A percentile compares a stretch with the other conserved stretches of the same genome.
Evolutionary conservation across 2,113 vertebrate species (phyloP).

Genomic region (Varanus salvator): DNA sequence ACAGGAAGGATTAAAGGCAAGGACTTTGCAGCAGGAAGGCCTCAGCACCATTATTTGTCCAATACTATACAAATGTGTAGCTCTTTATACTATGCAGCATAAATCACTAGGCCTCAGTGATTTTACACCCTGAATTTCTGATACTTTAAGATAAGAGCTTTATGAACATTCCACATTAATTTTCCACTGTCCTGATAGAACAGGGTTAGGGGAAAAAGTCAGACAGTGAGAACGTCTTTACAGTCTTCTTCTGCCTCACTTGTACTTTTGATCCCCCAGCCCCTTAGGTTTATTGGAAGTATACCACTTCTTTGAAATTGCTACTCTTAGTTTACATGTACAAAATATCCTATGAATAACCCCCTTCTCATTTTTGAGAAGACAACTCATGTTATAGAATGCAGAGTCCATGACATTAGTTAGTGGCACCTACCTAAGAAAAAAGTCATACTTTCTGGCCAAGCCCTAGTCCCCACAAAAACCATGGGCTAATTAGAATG

Average conservation of each 20-base stretch:
- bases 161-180: neutral
- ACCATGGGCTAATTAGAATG: neutral
- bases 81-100: neutral
- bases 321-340: no score
- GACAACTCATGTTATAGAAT: neutral
- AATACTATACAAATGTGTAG: neutral
- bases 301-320: neutral
- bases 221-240: neutral
- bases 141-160: neutral
- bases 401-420: neutral
- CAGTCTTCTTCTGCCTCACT: neutral
- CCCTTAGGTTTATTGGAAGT: neutral
- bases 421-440: neutral
- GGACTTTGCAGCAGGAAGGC: neutral
- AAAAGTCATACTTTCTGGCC: neutral
- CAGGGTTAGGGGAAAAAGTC: neutral
- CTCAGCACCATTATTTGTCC: neutral
- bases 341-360: neutral
- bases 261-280: neutral
- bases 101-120: neutral
- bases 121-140: neutral
- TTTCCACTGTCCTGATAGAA: neutral
- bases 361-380: neutral
- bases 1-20: constrained; percentile 12
- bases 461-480: neutral